Evolutionary conservation across 2,888 invertebrate genomes (phyloP), one percentile per base, ranked within the genome.

Genomic region (Flexamia atlantica): DNA sequence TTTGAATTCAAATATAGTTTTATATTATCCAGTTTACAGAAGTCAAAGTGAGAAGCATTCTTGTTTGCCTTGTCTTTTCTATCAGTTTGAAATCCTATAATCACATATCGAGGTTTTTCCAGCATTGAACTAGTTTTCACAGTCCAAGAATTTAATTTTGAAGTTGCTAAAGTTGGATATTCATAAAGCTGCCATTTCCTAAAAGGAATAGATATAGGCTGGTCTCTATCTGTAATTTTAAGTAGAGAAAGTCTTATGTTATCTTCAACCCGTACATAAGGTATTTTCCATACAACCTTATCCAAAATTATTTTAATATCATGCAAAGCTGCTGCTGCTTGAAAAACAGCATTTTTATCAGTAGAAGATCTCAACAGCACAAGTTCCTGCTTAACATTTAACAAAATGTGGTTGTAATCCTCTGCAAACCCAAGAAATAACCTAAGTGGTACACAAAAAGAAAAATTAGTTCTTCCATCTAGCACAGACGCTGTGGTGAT

Each of bases 21-120:
- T 12, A 84, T 20, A 50, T 84, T 84, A 36, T 36, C 60, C 14
- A 81, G 10, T 25, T 81, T 46, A 40, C 70, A 70, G 25, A 68
- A 70, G 40, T 84, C 84, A 68, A 84, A 84, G 14, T 64, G 28
- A 25, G 60, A 46, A 3, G 28, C 3, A 32, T 81, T 70, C n/a
- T 28, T 68, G 4, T 30, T 46, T 14, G 20, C n/a, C 9, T 70
- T 82, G 20, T 82, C 40, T 23, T 72, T 64, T 20, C 82, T 30
- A 32, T 70, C 72, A 20, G 84, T 82, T 82, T 84, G 81, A 53
- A 84, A 82, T 20, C 42, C 81, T n/a, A 84, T 17, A 32, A 84
- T 60, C 3, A 84, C 72, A 36, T 82, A 82, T 20, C 84, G 36
- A 32, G 84, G 84, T 82, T 82, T 84, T 46, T 82, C 82, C 17